Evolutionary conservation across 1,140 invertebrate genomes (phyloP).

Genomic region (Drosophila orosa): DNA sequence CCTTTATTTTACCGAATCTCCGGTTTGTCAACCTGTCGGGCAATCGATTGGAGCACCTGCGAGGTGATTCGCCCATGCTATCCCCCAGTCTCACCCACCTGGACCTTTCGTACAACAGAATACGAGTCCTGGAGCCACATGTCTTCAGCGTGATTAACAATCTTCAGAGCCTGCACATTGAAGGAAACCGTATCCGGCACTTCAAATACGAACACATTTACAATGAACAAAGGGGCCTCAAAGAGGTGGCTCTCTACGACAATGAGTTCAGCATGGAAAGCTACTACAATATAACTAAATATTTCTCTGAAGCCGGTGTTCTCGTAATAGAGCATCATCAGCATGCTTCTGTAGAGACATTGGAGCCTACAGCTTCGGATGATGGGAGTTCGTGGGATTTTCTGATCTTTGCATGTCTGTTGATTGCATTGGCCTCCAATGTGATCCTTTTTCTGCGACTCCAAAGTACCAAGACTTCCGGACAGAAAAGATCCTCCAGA

Average conservation of each 20-base stretch:
- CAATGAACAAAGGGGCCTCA: not conserved
- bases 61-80: not conserved
- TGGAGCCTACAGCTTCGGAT: not conserved
- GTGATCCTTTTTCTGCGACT: conserved; percentile 1
- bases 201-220: not conserved
- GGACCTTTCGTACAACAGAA: conserved; percentile 5
- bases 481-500: not conserved
- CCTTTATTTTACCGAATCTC: conserved; percentile 2
- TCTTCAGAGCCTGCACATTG: conserved; percentile 2
- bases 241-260: not conserved
- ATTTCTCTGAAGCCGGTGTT: not conserved
- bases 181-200: conserved; percentile 1
- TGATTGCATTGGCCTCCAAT: not conserved
- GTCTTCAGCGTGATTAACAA: not conserved
- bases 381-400: not conserved
- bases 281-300: conserved; percentile 2
- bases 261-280: conserved; percentile 3
- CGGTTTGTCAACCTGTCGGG: conserved; percentile 1
- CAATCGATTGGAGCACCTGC: conserved; percentile 1
- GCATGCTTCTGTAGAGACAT: not conserved
- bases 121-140: conserved; percentile 1
- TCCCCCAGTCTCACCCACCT: not conserved
- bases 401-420: not conserved
- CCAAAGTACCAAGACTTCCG: not conserved
- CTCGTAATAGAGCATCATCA: not conserved